A percentile compares a stretch with the other conserved stretches of the same genome.
phyloP scores from a whole-genome alignment of 1,140 invertebrate genomes.

The Marisa cornuarietis region DNA sequence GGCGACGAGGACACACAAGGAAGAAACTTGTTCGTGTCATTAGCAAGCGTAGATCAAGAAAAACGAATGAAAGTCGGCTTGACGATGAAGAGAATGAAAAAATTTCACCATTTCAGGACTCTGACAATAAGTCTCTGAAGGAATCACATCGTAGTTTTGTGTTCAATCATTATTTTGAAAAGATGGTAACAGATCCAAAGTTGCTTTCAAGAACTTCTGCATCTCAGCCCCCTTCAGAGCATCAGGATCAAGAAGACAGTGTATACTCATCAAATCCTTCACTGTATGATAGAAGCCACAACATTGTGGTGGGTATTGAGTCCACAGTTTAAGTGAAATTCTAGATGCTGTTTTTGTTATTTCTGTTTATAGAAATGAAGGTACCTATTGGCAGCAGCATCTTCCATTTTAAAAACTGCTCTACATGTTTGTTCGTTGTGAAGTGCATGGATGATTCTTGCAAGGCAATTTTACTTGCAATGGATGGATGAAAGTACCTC shows the following conservation, averaged over 20 bases:
- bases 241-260: slow-evolving; percentile 30
- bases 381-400: no score
- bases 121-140: slow-evolving; percentile 46
- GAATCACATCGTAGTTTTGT: slow-evolving; percentile 54
- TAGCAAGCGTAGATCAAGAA: slow-evolving; percentile 16
- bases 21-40: slow-evolving; percentile 27
- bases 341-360: no score
- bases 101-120: slow-evolving; percentile 34
- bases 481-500: no score
- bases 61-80: slow-evolving; percentile 34
- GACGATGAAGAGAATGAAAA: slow-evolving; percentile 33
- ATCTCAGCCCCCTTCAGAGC: slow-evolving; percentile 15
- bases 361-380: no score
- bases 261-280: slow-evolving; percentile 39
- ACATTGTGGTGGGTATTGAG: slow-evolving; percentile 30
- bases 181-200: slow-evolving; percentile 40
- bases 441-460: no score
- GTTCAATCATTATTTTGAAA: slow-evolving; percentile 50
- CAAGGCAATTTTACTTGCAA: no score
- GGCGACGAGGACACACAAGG: slow-evolving; percentile 28
- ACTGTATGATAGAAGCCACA: slow-evolving; percentile 28
- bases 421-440: no score
- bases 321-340: slow-evolving; percentile 31
- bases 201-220: slow-evolving; percentile 21
- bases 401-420: no score